These are phyloP conservation scores for Epinephelus fuscoguttatus DNA, from an alignment of 2,113 vertebrate genomes.

Conservation along the genomic window DNA sequence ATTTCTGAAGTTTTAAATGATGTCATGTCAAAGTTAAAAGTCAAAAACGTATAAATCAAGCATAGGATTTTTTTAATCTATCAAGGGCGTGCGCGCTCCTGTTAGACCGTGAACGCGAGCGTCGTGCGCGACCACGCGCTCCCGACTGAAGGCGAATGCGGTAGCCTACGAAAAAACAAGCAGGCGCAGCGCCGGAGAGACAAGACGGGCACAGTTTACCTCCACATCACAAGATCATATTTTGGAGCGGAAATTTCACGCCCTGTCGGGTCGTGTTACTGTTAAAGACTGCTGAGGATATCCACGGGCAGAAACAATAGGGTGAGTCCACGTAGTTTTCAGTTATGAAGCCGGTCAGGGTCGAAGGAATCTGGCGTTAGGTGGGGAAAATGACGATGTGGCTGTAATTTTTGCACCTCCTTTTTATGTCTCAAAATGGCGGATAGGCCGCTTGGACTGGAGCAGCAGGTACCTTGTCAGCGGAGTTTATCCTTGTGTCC, in stretches of 20 bases:
- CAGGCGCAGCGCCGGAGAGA: conserved; percentile 66
- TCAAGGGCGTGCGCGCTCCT: conserved; percentile 79
- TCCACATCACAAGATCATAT: conserved; percentile 68
- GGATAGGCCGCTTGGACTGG: conserved; percentile 83
- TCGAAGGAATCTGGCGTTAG: conserved; percentile 66
- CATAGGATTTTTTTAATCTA: neutral
- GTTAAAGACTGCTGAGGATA: conserved; percentile 56
- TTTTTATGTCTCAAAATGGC: conserved; percentile 89
- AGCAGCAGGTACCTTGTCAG: conserved; percentile 78
- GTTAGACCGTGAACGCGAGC: conserved; percentile 67
- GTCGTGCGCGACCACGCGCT: conserved; percentile 81
- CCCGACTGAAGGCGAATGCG: conserved; percentile 78
- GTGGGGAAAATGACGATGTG: conserved; percentile 83
- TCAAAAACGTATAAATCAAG: neutral
- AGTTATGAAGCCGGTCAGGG: conserved; percentile 2
- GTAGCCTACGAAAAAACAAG: conserved; percentile 78
- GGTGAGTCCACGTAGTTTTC: conserved; percentile 73
- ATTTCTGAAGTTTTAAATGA: neutral
- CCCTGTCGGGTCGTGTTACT: conserved; percentile 66
- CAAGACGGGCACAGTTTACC: conserved; percentile 69
- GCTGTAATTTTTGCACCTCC: conserved; percentile 83
- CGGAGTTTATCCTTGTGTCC: conserved; percentile 29
- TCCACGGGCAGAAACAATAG: conserved; percentile 60
- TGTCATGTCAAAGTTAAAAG: conserved; percentile 37
- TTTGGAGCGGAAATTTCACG: conserved; percentile 71